Percentiles rank a stretch among this genome's conserved stretches.
phyloP scores from a whole-genome alignment of 2,888 invertebrate species.

The Camponotus fellah region DNA sequence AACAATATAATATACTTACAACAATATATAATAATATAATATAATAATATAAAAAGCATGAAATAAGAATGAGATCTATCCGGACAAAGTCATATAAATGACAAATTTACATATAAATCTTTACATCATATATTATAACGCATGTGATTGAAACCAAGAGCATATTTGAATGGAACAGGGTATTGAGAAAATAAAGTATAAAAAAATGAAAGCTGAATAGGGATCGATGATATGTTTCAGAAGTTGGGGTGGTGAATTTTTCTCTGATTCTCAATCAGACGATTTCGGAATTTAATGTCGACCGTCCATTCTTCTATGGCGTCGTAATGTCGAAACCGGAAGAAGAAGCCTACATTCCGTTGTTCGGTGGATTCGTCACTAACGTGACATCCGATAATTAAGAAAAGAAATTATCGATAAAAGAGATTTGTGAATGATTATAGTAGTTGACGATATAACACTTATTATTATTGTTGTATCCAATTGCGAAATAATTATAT shows the following conservation, averaged over 20 bases:
- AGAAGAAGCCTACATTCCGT: background rate
- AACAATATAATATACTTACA: conserved; percentile 5
- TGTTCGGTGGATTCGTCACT: background rate
- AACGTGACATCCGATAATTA: background rate
- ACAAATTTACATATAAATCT: background rate
- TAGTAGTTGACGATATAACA: background rate
- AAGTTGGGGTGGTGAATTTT: conserved; percentile 1
- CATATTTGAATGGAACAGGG: background rate
- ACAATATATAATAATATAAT: background rate
- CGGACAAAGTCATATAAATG: background rate
- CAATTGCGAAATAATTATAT: background rate
- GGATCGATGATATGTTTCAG: conserved; percentile 34
- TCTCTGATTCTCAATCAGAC: background rate
- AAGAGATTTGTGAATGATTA: conserved; percentile 1
- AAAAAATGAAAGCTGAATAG: background rate
- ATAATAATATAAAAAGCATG: background rate
- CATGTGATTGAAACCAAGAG: background rate
- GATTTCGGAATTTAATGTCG: conserved; percentile 2
- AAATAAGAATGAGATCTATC: background rate
- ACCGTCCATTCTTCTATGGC: conserved; percentile 18
- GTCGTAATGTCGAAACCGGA: background rate
- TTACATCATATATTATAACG: background rate
- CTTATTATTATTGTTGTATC: background rate
- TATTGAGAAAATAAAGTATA: background rate
- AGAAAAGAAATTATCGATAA: conserved; percentile 10